Evolutionary conservation across 2,797 vertebrate species (phyloP).

Genomic region (Gambelia wislizenii): DNA sequence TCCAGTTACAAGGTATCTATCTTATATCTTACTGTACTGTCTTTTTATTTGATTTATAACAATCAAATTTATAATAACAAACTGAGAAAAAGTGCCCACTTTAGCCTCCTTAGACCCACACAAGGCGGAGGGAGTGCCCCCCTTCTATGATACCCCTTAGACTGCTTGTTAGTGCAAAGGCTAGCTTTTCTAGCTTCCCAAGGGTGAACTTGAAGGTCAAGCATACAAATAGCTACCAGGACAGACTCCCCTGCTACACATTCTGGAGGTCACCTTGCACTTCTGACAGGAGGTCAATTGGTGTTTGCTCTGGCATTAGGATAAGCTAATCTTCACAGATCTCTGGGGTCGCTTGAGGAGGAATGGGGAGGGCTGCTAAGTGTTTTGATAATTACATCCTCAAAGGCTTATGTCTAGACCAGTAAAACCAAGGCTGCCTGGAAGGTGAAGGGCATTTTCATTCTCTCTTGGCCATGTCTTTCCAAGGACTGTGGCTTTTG

Average conservation of each 20-base stretch:
- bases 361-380: neutral
- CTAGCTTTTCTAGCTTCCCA: fast-evolving
- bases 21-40: too few relatives aligned
- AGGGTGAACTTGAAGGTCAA: neutral
- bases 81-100: too few relatives aligned
- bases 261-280: neutral
- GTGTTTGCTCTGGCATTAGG: neutral
- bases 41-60: too few relatives aligned
- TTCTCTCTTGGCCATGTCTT: neutral
- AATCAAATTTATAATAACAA: too few relatives aligned
- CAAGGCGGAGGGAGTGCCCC: neutral
- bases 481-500: neutral
- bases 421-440: neutral
- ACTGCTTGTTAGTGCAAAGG: neutral
- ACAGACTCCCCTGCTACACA: neutral
- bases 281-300: neutral
- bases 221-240: neutral
- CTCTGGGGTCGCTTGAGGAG: neutral
- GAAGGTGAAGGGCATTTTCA: neutral
- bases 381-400: neutral
- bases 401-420: neutral
- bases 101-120: too few relatives aligned
- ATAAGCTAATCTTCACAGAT: slow-evolving; percentile 1
- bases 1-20: too few relatives aligned
- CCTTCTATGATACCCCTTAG: fast-evolving